Conservation (phyloP, 1,140 invertebrate genomes). For the Mya arenaria region DNA sequence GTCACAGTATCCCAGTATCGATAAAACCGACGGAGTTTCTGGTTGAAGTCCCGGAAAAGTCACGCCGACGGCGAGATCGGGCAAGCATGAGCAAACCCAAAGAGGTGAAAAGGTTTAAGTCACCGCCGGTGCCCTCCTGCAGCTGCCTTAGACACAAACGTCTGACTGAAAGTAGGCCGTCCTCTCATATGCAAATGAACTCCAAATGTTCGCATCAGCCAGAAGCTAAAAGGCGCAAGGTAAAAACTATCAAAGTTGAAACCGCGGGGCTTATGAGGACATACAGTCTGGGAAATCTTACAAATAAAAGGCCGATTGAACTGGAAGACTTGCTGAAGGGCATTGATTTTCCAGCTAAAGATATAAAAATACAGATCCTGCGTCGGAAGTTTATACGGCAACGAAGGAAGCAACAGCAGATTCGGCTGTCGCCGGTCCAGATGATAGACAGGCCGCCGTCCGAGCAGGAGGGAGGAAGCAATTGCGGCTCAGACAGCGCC, state of each 20-base stretch:
- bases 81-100: not conserved
- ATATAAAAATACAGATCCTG: conserved; percentile 47
- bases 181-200: not conserved
- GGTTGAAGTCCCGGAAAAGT: conserved; percentile 30
- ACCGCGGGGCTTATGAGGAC: conserved; percentile 24
- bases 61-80: not conserved
- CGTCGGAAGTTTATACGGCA: conserved; percentile 40
- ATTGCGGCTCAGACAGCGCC: not conserved
- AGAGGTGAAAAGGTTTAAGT: not conserved
- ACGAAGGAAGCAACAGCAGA: conserved; percentile 16
- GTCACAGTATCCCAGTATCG: conserved; percentile 30
- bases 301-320: conserved; percentile 22
- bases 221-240: conserved; percentile 30
- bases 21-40: conserved; percentile 22
- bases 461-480: not conserved
- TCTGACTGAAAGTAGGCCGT: not conserved
- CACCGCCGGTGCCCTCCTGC: conserved; percentile 34
- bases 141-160: conserved; percentile 1
- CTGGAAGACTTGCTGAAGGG: conserved; percentile 22
- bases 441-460: not conserved
- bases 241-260: conserved; percentile 18
- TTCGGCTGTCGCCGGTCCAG: conserved; percentile 23
- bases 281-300: conserved; percentile 11
- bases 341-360: conserved; percentile 52
- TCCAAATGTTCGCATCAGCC: conserved; percentile 38